phyloP scores from a whole-genome alignment of 2,888 invertebrate species.

The Dendrolimus pini region DNA sequence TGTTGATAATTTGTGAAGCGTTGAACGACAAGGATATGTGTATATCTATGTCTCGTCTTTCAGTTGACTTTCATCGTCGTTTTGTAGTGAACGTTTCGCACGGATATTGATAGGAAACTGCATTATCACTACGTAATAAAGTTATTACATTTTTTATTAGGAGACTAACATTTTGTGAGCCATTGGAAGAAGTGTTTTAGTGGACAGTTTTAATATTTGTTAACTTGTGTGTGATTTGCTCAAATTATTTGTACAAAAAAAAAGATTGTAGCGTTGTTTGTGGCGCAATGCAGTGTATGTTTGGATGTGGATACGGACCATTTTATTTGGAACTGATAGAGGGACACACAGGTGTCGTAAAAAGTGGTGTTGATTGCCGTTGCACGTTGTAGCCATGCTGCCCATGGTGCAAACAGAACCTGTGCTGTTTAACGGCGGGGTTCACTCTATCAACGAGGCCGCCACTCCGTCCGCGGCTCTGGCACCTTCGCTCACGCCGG shows the following conservation, averaged over 20 bases:
- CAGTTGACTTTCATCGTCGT: conserved; percentile 77
- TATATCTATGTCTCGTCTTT: conserved; percentile 75
- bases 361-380: conserved; percentile 45
- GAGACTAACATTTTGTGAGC: conserved; percentile 26
- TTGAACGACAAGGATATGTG: conserved; percentile 71
- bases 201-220: conserved; percentile 20
- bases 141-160: conserved; percentile 45
- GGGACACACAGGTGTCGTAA: conserved; percentile 42
- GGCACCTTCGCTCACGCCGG: conserved; percentile 66
- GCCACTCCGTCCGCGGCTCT: conserved; percentile 57
- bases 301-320: conserved; percentile 60
- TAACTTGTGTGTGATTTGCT: conserved; percentile 28
- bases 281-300: conserved; percentile 76
- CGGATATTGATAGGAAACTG: conserved; percentile 69
- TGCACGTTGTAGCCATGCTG: conserved; percentile 61
- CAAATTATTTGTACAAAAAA: conserved; percentile 38
- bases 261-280: conserved; percentile 61
- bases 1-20: conserved; percentile 68
- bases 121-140: conserved; percentile 71
- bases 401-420: conserved; percentile 69
- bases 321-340: conserved; percentile 52
- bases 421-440: conserved; percentile 58
- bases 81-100: conserved; percentile 75
- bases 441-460: conserved; percentile 51
- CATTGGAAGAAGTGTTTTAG: conserved; percentile 16